These are phyloP conservation scores for Cryptocheilus praepositus DNA, from an alignment of 2,888 invertebrate genomes.

Conservation along the genomic window DNA sequence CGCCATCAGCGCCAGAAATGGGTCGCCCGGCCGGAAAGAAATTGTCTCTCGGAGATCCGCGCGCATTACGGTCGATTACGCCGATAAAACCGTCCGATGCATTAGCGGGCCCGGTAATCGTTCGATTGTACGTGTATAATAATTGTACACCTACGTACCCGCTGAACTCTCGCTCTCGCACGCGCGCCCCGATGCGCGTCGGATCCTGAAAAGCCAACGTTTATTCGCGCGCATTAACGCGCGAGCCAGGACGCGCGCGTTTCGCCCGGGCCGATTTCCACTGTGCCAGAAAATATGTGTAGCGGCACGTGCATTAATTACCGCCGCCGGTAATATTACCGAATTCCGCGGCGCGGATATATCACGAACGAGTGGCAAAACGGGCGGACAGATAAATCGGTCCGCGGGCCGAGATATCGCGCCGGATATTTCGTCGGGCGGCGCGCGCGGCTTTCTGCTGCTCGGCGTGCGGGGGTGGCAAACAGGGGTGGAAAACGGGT, in stretches of 20 bases:
- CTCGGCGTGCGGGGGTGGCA: too few relatives aligned
- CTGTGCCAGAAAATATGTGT: slow-evolving; percentile 44
- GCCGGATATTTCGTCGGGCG: neutral
- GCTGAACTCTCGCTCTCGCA: neutral
- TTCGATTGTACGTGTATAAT: neutral
- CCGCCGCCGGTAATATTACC: slow-evolving; percentile 41
- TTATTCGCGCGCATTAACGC: slow-evolving; percentile 12
- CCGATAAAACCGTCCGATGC: slow-evolving; percentile 45
- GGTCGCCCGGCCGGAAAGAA: slow-evolving; percentile 19
- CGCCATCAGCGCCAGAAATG: too few relatives aligned
- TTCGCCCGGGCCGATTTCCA: slow-evolving; percentile 34
- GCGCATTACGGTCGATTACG: slow-evolving; percentile 44
- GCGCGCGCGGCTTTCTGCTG: neutral
- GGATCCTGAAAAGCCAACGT: slow-evolving; percentile 16
- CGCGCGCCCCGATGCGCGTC: slow-evolving; percentile 8
- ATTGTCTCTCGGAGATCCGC: slow-evolving; percentile 33
- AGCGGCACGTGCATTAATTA: slow-evolving; percentile 43
- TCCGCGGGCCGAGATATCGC: neutral
- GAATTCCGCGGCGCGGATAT: slow-evolving; percentile 43
- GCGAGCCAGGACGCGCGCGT: neutral
- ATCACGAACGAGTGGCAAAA: slow-evolving; percentile 18
- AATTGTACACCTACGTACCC: too few relatives aligned
- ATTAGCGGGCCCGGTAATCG: slow-evolving; percentile 33
- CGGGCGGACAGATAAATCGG: slow-evolving; percentile 8
- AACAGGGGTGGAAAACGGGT: too few relatives aligned